These are phyloP conservation scores for Drosophila affinis DNA, from an alignment of 2,888 invertebrate genomes.

Conservation along the genomic window DNA sequence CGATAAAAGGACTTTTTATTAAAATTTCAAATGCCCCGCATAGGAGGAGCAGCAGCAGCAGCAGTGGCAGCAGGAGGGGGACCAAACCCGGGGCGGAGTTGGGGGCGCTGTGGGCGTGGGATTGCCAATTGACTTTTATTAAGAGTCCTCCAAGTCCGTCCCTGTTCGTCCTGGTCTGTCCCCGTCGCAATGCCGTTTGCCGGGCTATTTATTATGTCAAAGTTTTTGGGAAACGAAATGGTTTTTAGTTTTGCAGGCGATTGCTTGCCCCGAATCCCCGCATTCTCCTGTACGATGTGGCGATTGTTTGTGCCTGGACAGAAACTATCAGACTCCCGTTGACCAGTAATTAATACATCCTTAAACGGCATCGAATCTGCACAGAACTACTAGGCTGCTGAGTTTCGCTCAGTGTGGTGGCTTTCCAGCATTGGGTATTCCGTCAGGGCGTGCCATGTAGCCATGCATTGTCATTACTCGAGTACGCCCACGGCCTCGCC, in stretches of 20 bases:
- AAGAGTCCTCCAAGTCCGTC: slow-evolving; percentile 49
- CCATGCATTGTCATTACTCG: too few relatives aligned
- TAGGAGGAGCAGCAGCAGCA: neutral
- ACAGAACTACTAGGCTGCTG: too few relatives aligned
- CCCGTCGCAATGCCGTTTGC: slow-evolving; percentile 39
- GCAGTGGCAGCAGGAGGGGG: neutral
- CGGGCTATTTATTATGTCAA: slow-evolving; percentile 64
- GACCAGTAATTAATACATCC: neutral
- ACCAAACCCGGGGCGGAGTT: neutral
- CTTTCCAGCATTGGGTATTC: slow-evolving; percentile 27
- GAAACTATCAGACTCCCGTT: too few relatives aligned
- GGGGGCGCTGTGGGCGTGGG: slow-evolving; percentile 17
- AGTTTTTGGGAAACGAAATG: slow-evolving; percentile 51
- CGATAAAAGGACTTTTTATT: slow-evolving; percentile 75
- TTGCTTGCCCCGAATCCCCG: slow-evolving; percentile 2
- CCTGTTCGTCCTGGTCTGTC: neutral
- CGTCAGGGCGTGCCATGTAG: slow-evolving; percentile 28
- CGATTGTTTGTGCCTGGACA: slow-evolving; percentile 21
- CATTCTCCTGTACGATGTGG: neutral
- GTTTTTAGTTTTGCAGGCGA: slow-evolving; percentile 55
- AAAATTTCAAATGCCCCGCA: slow-evolving; percentile 62
- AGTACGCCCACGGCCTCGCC: neutral
- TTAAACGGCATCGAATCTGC: too few relatives aligned
- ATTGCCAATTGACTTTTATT: slow-evolving; percentile 69
- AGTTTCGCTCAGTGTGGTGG: slow-evolving; percentile 5